Percentiles rank a stretch among this genome's conserved stretches.
These are phyloP conservation scores for Eupelmus urozonus DNA, from an alignment of 2,888 invertebrate species.

Conservation along the genomic window DNA sequence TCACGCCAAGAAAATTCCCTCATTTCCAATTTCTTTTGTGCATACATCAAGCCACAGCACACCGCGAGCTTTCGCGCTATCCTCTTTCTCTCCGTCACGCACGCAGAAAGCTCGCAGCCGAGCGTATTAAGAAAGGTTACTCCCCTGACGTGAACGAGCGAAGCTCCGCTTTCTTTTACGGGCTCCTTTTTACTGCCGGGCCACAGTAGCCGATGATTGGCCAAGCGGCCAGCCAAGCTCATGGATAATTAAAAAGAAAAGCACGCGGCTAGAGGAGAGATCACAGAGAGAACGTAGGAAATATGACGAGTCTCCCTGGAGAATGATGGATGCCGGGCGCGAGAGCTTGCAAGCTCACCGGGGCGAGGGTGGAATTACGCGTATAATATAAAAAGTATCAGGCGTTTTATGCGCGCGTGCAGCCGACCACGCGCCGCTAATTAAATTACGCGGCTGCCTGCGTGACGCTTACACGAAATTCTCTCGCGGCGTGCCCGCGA, in stretches of 20 bases:
- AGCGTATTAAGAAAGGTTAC: background rate
- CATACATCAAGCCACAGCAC: background rate
- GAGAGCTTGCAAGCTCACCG: background rate
- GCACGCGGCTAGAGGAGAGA: background rate
- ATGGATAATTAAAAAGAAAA: constrained; percentile 32
- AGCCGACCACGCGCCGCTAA: constrained; percentile 37
- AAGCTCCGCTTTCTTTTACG: background rate
- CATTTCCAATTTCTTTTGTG: background rate
- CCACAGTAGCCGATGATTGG: too few species aligned
- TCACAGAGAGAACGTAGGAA: background rate
- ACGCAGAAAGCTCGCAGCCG: too few species aligned
- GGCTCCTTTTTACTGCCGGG: too few species aligned
- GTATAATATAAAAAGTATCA: background rate
- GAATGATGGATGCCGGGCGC: constrained; percentile 5
- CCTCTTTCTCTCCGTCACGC: background rate
- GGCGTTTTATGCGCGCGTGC: background rate
- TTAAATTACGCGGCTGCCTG: constrained; percentile 26
- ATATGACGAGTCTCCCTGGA: constrained; percentile 6
- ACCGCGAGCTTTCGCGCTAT: background rate
- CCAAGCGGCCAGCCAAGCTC: background rate
- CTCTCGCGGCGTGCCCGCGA: background rate
- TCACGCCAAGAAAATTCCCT: background rate
- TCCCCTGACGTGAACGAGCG: background rate
- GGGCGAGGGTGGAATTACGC: background rate
- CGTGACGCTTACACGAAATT: background rate